Evolutionary conservation across 1,140 invertebrate genomes (phyloP).

Genomic region (Pseudomyrmex pallidus): DNA sequence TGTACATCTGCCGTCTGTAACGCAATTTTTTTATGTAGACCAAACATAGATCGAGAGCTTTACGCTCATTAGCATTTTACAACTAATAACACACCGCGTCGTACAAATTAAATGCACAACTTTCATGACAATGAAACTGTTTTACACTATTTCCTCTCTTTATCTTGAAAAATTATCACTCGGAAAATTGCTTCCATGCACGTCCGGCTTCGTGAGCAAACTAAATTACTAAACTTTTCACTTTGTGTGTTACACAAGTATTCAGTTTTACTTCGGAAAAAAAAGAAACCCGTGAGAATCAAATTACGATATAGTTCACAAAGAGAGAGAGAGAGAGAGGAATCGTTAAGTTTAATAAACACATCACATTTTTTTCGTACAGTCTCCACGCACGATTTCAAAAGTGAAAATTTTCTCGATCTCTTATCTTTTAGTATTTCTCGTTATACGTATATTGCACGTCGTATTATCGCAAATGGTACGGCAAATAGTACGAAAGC

Average conservation of each 20-base stretch:
- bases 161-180: not conserved
- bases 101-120: conserved; percentile 4
- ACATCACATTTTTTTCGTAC: no score
- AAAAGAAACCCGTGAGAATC: no score
- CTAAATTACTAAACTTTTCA: conserved; percentile 14
- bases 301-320: no score
- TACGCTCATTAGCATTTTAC: not conserved
- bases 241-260: no score
- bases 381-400: no score
- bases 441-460: no score
- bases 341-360: not conserved
- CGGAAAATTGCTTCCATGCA: not conserved
- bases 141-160: not conserved
- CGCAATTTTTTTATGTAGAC: not conserved
- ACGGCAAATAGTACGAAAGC: not conserved
- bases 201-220: not conserved
- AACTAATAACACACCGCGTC: not conserved
- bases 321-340: not conserved
- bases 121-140: not conserved
- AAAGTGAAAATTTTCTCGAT: no score
- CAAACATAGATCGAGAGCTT: not conserved
- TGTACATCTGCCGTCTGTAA: not conserved
- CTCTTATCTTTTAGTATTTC: no score
- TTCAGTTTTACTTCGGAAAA: not conserved
- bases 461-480: no score